These are phyloP conservation scores for Hirtodrosophila trivittata DNA, from an alignment of 2,888 invertebrate genomes.

Conservation along the genomic window DNA sequence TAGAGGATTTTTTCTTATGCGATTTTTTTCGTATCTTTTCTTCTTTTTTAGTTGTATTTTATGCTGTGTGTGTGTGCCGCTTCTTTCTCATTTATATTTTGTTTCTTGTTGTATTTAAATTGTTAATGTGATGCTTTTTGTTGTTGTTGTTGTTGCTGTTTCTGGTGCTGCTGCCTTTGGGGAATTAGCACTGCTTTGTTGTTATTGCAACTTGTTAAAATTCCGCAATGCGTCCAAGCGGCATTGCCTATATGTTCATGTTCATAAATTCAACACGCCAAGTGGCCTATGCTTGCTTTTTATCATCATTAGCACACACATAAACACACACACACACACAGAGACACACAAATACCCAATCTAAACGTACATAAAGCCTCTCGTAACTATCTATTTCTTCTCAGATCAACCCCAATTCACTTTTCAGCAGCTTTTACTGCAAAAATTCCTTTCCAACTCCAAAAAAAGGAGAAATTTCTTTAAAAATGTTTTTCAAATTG, in stretches of 20 bases:
- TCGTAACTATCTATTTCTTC: too few species aligned
- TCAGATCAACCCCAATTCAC: too few species aligned
- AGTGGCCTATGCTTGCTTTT: conserved; percentile 27
- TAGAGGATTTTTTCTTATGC: conserved; percentile 13
- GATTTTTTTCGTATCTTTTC: conserved; percentile 27
- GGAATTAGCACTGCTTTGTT: conserved; percentile 75
- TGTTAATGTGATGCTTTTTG: conserved; percentile 65
- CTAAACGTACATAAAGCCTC: too few species aligned
- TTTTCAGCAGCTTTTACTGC: too few species aligned
- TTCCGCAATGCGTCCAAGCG: conserved; percentile 59
- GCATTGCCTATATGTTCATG: conserved; percentile 50
- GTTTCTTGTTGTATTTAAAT: conserved; percentile 73
- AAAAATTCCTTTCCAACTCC: too few species aligned
- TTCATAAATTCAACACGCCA: conserved; percentile 69
- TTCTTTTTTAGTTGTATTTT: conserved; percentile 44
- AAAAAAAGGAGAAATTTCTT: too few species aligned
- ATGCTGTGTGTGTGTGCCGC: conserved; percentile 26
- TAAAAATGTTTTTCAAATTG: too few species aligned
- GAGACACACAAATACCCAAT: neutral
- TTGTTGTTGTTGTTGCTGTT: conserved; percentile 33
- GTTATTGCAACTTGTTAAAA: conserved; percentile 76
- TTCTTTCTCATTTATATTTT: conserved; percentile 67
- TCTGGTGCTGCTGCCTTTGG: conserved; percentile 58
- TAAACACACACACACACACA: conserved; percentile 7
- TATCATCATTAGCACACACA: conserved; percentile 31